Conservation (phyloP, 1,140 invertebrate genomes). For the Akabosia matsudoensis region DNA sequence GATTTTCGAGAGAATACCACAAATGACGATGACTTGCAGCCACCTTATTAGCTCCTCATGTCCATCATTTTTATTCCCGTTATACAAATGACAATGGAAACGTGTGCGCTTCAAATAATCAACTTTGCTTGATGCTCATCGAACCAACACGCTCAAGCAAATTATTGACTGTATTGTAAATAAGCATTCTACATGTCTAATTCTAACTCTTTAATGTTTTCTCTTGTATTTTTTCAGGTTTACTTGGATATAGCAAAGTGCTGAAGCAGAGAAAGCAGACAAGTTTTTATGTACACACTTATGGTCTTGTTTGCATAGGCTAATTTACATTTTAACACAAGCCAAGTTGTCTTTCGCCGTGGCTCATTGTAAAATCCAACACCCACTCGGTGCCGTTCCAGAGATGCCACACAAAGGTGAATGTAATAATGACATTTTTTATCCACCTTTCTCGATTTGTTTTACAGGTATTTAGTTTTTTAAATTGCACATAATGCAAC, state of each 20-base stretch:
- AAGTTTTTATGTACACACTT: too few relatives aligned
- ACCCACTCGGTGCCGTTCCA: conserved; percentile 63
- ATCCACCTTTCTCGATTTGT: too few relatives aligned
- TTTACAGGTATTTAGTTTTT: too few relatives aligned
- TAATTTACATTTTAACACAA: conserved; percentile 42
- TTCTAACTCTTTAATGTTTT: too few relatives aligned
- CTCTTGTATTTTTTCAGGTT: too few relatives aligned
- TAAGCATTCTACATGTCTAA: too few relatives aligned
- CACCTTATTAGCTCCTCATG: conserved; percentile 19
- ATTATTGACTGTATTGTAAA: too few relatives aligned
- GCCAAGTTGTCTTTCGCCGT: conserved; percentile 52
- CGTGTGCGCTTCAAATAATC: background rate
- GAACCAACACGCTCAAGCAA: too few relatives aligned
- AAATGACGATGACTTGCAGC: conserved; percentile 1
- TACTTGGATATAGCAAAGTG: too few relatives aligned
- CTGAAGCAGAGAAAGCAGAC: too few relatives aligned
- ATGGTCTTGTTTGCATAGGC: background rate
- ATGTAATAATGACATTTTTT: conserved; percentile 43
- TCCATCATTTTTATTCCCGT: conserved; percentile 54
- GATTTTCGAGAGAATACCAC: background rate
- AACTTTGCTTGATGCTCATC: too few relatives aligned
- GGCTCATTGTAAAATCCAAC: conserved; percentile 53
- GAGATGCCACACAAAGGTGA: conserved; percentile 69
- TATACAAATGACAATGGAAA: conserved; percentile 51
- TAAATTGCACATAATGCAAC: too few relatives aligned